Base-by-base conservation (phyloP, 1,140 invertebrate species). In the Drosophila ohnishii region DNA sequence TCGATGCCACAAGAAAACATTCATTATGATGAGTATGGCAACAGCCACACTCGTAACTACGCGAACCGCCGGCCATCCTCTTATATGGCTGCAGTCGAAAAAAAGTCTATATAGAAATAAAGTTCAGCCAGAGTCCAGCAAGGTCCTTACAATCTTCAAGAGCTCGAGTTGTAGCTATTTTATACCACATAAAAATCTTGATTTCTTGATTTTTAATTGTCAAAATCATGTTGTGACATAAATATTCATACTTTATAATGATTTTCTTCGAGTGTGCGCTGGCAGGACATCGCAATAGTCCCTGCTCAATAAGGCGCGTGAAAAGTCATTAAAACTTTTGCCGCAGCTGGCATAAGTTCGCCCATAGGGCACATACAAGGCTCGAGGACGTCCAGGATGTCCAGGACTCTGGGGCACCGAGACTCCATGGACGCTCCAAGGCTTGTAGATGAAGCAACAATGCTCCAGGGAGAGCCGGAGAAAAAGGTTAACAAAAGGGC, bases 281-380 rank as follows among this genome's bases (percentile, higher is more conserved):
- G 67, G 40, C 63, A 60, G 34, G 55, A 40, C 64, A 69, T 55
- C 35, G 63, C 71, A 45, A 60, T 65, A 74, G 57, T 66, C 60
- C 65, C 37, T 60, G 66, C 56, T 58, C 55, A 63, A 75, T 82
- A 75, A 75, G 77, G 75, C 74, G 82, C 82, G 81, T 86, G 82
- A 81, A 86, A 86, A 86, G 82, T 86, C 82, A 86, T 86, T 86
- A 86, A 86, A 86, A 86, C 70, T 86, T 86, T 86, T 80, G 69
- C 67, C 59, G 71, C 74, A 70, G 67, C 66, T 65, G 66, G 62
- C 66, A 47, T 45, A 66, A 39, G 66, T 60, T 48, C 32, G 48
- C 28, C 59, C 51, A 48, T 64, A 34, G 78, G 61, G 22, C 63
- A 32, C 44, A 55, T 14, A 45, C 51, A 63, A 42, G 69, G 62